Conservation (phyloP, 2,797 vertebrate genomes). For the Florisuga fusca region DNA sequence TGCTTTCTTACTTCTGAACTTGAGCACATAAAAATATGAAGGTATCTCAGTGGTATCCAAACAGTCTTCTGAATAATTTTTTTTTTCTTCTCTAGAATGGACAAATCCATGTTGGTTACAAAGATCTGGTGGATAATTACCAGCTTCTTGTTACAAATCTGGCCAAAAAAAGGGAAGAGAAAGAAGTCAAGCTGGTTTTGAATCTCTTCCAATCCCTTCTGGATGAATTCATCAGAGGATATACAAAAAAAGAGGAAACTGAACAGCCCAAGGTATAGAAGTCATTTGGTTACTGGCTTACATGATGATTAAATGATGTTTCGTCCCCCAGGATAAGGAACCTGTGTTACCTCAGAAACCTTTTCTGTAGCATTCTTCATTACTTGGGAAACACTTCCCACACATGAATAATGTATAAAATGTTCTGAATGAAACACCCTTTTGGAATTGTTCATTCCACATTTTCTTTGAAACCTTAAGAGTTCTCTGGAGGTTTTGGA, state of each 20-base stretch:
- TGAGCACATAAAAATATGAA: neutral
- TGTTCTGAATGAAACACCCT: neutral
- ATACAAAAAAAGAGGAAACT: conserved; percentile 90
- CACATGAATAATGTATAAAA: neutral
- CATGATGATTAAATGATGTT: neutral
- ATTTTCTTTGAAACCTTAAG: neutral
- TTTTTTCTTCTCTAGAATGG: conserved; percentile 72
- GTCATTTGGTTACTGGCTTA: neutral
- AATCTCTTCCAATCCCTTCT: conserved; percentile 97
- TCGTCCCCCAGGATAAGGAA: neutral
- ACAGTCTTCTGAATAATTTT: neutral
- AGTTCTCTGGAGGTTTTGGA: neutral
- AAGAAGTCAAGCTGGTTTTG: conserved; percentile 92
- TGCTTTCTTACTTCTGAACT: neutral
- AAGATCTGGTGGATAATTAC: conserved; percentile 92
- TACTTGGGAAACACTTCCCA: neutral
- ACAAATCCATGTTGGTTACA: conserved; percentile 90
- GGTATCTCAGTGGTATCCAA: neutral
- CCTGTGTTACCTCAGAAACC: neutral
- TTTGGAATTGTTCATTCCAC: neutral
- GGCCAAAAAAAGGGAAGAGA: conserved; percentile 87
- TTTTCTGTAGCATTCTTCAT: neutral
- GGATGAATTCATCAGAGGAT: conserved; percentile 93
- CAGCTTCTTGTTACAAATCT: conserved; percentile 90
- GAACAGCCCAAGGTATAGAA: conserved; percentile 89